These are phyloP conservation scores for Tachysurus vachellii DNA, from an alignment of 2,113 vertebrate species.

Conservation along the genomic window DNA sequence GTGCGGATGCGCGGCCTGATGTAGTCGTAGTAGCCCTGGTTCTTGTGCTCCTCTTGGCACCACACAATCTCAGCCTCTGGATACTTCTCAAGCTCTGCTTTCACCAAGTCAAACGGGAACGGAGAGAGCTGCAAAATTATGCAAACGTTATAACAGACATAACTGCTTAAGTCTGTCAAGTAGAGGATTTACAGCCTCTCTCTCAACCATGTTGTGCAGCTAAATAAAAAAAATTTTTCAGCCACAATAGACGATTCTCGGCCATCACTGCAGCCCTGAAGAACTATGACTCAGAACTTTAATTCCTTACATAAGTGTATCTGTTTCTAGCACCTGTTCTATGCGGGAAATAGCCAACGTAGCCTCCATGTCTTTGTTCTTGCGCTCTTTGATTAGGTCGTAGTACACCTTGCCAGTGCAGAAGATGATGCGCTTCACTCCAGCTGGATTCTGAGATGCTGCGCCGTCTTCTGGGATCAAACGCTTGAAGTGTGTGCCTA, in stretches of 20 bases:
- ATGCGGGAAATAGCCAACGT: constrained; percentile 87
- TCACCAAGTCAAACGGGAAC: constrained; percentile 94
- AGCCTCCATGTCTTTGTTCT: constrained; percentile 74
- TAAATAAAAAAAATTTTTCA: not conserved
- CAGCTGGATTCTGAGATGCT: constrained; percentile 72
- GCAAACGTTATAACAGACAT: not conserved
- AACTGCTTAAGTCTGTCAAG: too few relatives aligned
- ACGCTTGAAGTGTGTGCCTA: constrained; percentile 90
- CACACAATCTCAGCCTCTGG: constrained; percentile 86
- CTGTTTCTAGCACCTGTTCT: constrained; percentile 82
- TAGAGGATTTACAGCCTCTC: too few relatives aligned
- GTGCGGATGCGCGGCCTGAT: constrained; percentile 95
- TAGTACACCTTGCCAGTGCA: constrained; percentile 97
- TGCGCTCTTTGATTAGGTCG: constrained; percentile 89
- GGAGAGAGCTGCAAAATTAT: constrained; percentile 81
- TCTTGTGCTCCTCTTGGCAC: constrained; percentile 99
- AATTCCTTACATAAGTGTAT: not conserved
- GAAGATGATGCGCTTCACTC: constrained; percentile 86
- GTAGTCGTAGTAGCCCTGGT: constrained; percentile 98
- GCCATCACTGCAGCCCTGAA: not conserved
- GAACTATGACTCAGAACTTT: not conserved
- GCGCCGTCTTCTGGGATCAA: constrained; percentile 82
- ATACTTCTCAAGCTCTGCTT: constrained; percentile 84
- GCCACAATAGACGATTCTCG: not conserved
- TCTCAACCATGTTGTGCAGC: not conserved